Evolutionary conservation across 2,888 invertebrate genomes (phyloP).

Genomic region (Brassicogethes aeneus): DNA sequence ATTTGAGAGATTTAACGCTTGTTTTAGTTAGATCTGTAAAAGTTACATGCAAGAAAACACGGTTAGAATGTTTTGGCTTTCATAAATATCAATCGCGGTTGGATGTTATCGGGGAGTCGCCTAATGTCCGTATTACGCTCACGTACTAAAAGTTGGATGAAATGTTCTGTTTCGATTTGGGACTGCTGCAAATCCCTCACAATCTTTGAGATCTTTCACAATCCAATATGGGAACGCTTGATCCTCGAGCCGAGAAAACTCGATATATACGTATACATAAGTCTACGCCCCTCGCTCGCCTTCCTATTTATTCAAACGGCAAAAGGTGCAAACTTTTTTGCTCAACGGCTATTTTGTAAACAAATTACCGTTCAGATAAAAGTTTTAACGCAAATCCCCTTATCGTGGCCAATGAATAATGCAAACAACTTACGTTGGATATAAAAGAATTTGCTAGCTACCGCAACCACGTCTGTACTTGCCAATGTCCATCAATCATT

Average conservation of each 20-base stretch:
- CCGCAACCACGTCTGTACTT: too few relatives aligned
- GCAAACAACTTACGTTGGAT: constrained; percentile 26
- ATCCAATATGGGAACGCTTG: constrained; percentile 40
- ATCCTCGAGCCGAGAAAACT: constrained; percentile 37
- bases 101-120: constrained; percentile 32
- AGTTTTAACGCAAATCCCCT: constrained; percentile 41
- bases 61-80: constrained; percentile 37
- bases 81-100: constrained; percentile 41
- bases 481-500: constrained; percentile 16
- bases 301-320: constrained; percentile 39
- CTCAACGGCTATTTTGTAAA: constrained; percentile 40
- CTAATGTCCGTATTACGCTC: constrained; percentile 38
- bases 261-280: constrained; percentile 35
- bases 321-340: constrained; percentile 38
- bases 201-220: constrained; percentile 41
- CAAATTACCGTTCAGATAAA: constrained; percentile 42
- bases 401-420: constrained; percentile 41
- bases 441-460: constrained; percentile 13
- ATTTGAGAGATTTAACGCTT: constrained; percentile 14
- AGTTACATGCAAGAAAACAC: constrained; percentile 31
- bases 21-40: constrained; percentile 26
- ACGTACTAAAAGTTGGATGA: constrained; percentile 41
- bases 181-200: constrained; percentile 41
- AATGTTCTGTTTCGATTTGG: constrained; percentile 42
- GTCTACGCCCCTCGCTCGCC: too few relatives aligned